Evolutionary conservation across 2,113 vertebrate species (phyloP), one percentile per base, ranked within the genome.

Genomic region (Crypturellus undulatus): DNA sequence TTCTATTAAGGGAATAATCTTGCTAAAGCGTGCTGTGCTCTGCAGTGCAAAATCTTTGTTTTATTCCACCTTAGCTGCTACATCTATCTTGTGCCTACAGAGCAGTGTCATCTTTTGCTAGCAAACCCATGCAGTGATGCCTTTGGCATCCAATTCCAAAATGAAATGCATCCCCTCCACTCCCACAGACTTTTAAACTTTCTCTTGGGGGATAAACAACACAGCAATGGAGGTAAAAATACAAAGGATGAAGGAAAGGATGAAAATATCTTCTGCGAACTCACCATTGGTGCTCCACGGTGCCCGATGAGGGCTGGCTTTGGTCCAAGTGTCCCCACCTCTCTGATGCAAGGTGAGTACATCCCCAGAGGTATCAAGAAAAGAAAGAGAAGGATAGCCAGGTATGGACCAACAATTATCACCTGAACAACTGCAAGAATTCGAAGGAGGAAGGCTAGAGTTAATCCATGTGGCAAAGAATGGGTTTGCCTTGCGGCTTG

Each of bases 201-300:
- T 38, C 36, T 38, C 14, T 32, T 17, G 18, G 6, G 49, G 21
- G 20, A 28, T 16, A 24, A 25, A 45, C 16, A 36, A 6, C 14
- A 84, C 6, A 1, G 58, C 34, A 14, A 81, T 20, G n/a, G 69
- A 84, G 15, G 15, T 26, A 81, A 9, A 24, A 87, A 64, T 21
- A 73, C 7, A 52, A 4, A 54, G 40, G 30, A 78, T 17, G 34
- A 85, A 93, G 42, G 73, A 85, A 79, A 79, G 11, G 0, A 71
- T 3, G 5, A 52, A 69, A 89, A 62, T 6, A 64, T 13, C 32
- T 90, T 52, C 36, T 71, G 79, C 64, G 83, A 58, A 97, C 98
- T 40, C 98, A 99, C 99, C 99, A 98, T 99, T 18, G 99, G 99
- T 45, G 99, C 98, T 87, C 99, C 99, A 97, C 99, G 98, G 95